Conservation (phyloP, 2,888 invertebrate species). For the Eucera pruinosa region DNA sequence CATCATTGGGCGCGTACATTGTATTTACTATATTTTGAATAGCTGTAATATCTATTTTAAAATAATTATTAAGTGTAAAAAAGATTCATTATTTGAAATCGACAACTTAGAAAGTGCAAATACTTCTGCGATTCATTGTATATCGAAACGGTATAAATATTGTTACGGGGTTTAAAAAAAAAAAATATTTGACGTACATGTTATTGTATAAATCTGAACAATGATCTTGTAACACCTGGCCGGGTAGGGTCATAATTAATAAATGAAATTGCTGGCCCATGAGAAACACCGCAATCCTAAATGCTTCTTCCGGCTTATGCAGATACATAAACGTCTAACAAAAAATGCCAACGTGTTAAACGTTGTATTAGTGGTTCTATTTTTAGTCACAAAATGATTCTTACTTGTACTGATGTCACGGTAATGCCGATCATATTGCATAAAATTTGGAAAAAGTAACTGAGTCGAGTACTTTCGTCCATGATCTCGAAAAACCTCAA, state of each 20-base stretch:
- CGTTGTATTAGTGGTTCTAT: background rate
- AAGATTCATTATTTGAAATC: too few species aligned
- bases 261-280: constrained; percentile 27
- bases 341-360: background rate
- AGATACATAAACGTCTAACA: constrained; percentile 22
- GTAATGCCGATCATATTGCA: constrained; percentile 15
- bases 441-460: constrained; percentile 22
- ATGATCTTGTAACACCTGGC: constrained; percentile 32
- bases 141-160: too few species aligned
- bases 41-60: too few species aligned
- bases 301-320: background rate
- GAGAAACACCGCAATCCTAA: constrained; percentile 16
- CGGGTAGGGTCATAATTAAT: constrained; percentile 15
- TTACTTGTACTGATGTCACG: constrained; percentile 30
- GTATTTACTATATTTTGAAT: too few species aligned
- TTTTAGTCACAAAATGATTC: background rate
- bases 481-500: constrained; percentile 20
- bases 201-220: background rate
- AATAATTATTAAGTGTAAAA: too few species aligned
- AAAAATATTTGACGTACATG: constrained; percentile 22
- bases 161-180: too few species aligned
- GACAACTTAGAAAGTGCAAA: too few species aligned
- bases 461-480: background rate
- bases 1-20: too few species aligned
- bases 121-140: too few species aligned